Evolutionary conservation across 2,888 invertebrate genomes (phyloP), one percentile per base, ranked within the genome.

Genomic region (Netelia virgata): DNA sequence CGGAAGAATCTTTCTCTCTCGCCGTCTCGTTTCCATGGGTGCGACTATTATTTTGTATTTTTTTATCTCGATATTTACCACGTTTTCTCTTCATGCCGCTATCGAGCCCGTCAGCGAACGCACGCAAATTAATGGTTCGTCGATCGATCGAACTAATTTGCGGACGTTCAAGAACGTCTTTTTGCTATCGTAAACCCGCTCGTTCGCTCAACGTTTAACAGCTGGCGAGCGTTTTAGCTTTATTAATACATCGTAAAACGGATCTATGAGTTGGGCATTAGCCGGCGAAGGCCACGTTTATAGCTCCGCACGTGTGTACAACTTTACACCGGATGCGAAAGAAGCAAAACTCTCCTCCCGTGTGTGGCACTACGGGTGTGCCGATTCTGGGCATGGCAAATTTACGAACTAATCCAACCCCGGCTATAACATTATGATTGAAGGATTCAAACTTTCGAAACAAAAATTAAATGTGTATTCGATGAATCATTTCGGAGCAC

Each of bases 191-290:
- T 76, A 77, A 81, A 77, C 69, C 11, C 55, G 41, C 20, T 74
- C 50, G 64, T 20, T 69, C 63, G 41, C 59, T 23, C 61, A 23
- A 14, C 79, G 64, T 55, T 53, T 57, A 68, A 70, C 84, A 84
- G 84, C 84, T 81, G 81, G 72, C 55, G 43, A 57, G 69, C 50
- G 74, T 77, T 79, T 81, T 50, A 69, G 74, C 81, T 84, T 81
- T 84, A 84, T 84, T 84, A 84, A 84, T 84, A 84, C 77, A 77
- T 84, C 84, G 84, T 84, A 84, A 84, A 84, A 84, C 69, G 77
- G 81, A 84, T 84, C 81, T 84, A 84, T 81, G 77, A 84, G 84
- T 74, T 69, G 73, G 81, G 69, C 84, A 81, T 81, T 81, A 68
- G 57, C 18, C 16, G 18, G 3, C 18, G 10, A 10, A 57, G 64